Evolutionary conservation across 2,113 vertebrate genomes (phyloP).

Genomic region (Condylura cristata): DNA sequence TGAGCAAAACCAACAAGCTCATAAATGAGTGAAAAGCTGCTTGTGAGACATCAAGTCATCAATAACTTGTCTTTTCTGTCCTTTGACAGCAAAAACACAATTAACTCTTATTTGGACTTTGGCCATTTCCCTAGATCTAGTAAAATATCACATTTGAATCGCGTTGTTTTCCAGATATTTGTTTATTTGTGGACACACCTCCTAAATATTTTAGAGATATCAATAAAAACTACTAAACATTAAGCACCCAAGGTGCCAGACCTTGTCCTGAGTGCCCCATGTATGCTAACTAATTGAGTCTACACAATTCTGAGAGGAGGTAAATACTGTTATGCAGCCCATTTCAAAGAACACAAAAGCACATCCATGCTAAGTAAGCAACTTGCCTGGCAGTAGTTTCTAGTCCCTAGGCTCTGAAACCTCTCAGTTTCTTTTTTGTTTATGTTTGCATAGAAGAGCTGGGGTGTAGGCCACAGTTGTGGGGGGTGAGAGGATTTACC

Average conservation of each 20-base stretch:
- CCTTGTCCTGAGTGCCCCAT: background rate
- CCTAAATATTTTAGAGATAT: background rate
- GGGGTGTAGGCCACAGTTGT: too few species aligned
- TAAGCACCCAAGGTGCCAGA: background rate
- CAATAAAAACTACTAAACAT: background rate
- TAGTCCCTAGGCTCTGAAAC: background rate
- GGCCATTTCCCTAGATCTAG: background rate
- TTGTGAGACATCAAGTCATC: background rate
- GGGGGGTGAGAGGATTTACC: too few species aligned
- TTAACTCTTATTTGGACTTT: background rate
- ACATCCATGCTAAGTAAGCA: background rate
- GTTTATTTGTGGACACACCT: background rate
- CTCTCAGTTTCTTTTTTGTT: background rate
- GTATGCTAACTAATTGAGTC: background rate
- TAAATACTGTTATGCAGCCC: background rate
- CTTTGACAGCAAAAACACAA: background rate
- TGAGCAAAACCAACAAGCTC: conserved; percentile 52
- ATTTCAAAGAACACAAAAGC: background rate
- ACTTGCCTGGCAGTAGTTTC: background rate
- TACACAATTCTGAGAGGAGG: background rate
- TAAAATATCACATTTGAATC: background rate
- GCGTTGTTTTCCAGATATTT: background rate
- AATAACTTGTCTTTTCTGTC: background rate
- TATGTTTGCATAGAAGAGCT: too few species aligned
- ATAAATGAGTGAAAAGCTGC: conserved; percentile 9